These are phyloP conservation scores for Thymelicus lineola DNA, from an alignment of 2,888 invertebrate genomes.

Conservation along the genomic window DNA sequence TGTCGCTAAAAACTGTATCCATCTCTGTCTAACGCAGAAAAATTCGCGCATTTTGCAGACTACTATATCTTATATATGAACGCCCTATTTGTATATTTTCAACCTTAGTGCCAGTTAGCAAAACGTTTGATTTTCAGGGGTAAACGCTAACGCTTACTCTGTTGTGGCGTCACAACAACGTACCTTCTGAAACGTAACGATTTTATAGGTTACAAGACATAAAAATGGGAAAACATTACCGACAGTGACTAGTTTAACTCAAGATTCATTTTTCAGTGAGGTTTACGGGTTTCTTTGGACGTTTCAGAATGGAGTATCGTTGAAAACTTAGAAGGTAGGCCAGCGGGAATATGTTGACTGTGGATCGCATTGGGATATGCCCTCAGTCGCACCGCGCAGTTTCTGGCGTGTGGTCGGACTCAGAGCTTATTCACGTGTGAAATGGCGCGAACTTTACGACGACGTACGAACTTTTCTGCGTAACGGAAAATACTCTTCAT, in stretches of 20 bases:
- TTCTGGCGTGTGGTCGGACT: slow-evolving; percentile 66
- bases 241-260: not conserved
- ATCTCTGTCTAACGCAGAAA: slow-evolving; percentile 77
- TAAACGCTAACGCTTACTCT: slow-evolving; percentile 44
- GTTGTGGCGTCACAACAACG: slow-evolving; percentile 48
- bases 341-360: slow-evolving; percentile 69
- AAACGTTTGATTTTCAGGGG: slow-evolving; percentile 46
- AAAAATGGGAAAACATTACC: not conserved
- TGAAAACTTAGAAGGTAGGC: slow-evolving; percentile 79
- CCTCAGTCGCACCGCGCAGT: slow-evolving; percentile 79
- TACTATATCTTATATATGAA: slow-evolving; percentile 63
- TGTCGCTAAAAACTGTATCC: slow-evolving; percentile 75
- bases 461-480: slow-evolving; percentile 64
- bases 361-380: slow-evolving; percentile 65
- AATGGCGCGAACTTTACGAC: slow-evolving; percentile 77
- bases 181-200: slow-evolving; percentile 43
- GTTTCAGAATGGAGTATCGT: slow-evolving; percentile 43
- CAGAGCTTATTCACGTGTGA: slow-evolving; percentile 54
- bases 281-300: slow-evolving; percentile 41
- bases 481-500: slow-evolving; percentile 28
- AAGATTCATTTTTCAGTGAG: slow-evolving; percentile 36
- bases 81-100: slow-evolving; percentile 46
- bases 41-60: slow-evolving; percentile 69
- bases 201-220: slow-evolving; percentile 19
- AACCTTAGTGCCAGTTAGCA: slow-evolving; percentile 43